Evolutionary conservation across 2,113 vertebrate genomes (phyloP).

Genomic region (Stomatorhinus ivindoensis): DNA sequence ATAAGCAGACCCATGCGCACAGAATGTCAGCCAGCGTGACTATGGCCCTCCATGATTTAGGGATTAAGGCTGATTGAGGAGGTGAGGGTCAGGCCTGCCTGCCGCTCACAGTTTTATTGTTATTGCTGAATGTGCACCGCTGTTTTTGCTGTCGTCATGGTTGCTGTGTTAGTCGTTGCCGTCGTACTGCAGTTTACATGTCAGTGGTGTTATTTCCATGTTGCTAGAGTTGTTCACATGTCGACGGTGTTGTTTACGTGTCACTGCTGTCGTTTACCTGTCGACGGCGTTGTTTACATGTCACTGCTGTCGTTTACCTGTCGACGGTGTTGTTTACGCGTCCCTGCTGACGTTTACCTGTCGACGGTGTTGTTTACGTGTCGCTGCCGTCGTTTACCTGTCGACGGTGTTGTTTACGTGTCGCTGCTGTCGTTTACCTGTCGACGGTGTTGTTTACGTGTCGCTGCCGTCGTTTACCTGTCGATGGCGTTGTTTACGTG

Average conservation of each 20-base stretch:
- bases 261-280: neutral
- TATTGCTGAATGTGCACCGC: neutral
- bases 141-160: neutral
- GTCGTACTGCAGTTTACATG: neutral
- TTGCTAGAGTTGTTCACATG: neutral
- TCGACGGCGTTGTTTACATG: neutral
- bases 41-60: conserved; percentile 43
- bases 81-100: conserved; percentile 15
- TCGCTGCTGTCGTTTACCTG: neutral
- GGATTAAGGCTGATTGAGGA: conserved; percentile 49
- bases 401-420: neutral
- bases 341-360: too few species aligned
- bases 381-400: neutral
- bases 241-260: too few species aligned
- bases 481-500: too few species aligned
- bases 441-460: neutral
- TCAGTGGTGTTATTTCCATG: neutral
- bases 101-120: neutral
- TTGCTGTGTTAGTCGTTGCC: neutral
- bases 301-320: neutral
- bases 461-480: too few species aligned
- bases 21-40: conserved; percentile 44
- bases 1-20: neutral
- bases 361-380: too few species aligned
- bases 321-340: neutral